These are phyloP conservation scores for Syngnathus typhle DNA, from an alignment of 2,113 vertebrate genomes.

Conservation along the genomic window DNA sequence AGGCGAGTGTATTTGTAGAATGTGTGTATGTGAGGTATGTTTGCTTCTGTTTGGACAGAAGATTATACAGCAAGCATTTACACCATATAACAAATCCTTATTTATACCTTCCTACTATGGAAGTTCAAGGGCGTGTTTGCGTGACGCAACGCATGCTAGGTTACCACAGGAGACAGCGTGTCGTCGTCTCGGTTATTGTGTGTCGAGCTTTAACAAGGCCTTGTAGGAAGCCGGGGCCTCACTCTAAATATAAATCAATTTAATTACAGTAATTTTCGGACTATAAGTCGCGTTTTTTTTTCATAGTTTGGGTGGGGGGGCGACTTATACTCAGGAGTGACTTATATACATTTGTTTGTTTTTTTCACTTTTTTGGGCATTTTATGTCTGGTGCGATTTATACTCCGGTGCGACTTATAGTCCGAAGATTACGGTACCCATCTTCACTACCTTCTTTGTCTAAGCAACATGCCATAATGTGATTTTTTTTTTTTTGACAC, in stretches of 20 bases:
- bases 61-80: constrained; percentile 49
- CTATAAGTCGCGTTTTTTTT: no score
- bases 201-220: constrained; percentile 34
- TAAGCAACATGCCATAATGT: constrained; percentile 31
- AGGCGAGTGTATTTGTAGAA: constrained; percentile 52
- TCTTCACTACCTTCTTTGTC: constrained; percentile 52
- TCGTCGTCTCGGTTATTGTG: constrained; percentile 34
- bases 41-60: constrained; percentile 40
- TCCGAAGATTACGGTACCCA: no score
- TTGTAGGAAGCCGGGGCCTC: constrained; percentile 28
- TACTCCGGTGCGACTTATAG: no score
- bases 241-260: constrained; percentile 60
- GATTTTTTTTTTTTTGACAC: constrained; percentile 42
- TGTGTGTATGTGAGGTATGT: constrained; percentile 32
- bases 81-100: constrained; percentile 15
- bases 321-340: no score
- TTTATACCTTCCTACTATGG: neutral
- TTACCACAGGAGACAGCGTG: constrained; percentile 17
- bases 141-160: constrained; percentile 2
- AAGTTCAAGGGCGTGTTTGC: constrained; percentile 7
- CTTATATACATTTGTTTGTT: no score
- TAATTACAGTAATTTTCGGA: no score
- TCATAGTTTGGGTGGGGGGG: no score
- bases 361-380: no score
- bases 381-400: no score